These are phyloP conservation scores for Balearica regulorum DNA, from an alignment of 2,797 vertebrate species.

Conservation along the genomic window DNA sequence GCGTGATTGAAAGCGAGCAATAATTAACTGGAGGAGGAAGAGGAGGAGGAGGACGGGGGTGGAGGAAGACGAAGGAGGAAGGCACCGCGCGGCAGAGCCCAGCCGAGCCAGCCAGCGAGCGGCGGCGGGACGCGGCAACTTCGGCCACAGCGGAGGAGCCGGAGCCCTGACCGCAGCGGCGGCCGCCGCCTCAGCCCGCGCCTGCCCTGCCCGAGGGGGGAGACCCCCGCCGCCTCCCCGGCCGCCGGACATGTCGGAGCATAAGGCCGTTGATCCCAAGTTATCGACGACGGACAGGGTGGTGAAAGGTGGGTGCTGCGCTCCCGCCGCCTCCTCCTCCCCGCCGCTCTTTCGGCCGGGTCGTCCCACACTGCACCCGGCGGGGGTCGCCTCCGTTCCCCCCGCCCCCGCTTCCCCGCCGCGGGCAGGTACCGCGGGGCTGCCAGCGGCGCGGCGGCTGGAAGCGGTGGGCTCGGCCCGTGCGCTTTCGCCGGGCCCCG, in stretches of 20 bases:
- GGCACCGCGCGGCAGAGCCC: slow-evolving; percentile 5
- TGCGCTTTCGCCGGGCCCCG: background rate
- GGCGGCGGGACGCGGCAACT: slow-evolving; percentile 35
- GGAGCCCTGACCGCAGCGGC: slow-evolving; percentile 50
- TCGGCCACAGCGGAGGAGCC: slow-evolving; percentile 62
- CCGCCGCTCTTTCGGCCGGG: background rate
- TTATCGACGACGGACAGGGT: slow-evolving; percentile 96
- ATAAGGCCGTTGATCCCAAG: slow-evolving; percentile 94
- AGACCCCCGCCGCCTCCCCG: slow-evolving; percentile 62
- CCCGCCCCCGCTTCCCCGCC: background rate
- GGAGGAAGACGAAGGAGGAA: slow-evolving; percentile 41
- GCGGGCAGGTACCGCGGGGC: background rate
- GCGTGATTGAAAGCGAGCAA: slow-evolving; percentile 66
- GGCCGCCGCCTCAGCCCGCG: slow-evolving; percentile 21
- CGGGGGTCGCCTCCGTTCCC: background rate
- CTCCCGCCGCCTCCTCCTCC: background rate
- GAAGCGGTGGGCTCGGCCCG: background rate
- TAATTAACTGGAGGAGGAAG: slow-evolving; percentile 66
- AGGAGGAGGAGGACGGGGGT: background rate
- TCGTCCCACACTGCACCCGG: background rate
- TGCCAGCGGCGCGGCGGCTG: background rate
- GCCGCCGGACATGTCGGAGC: slow-evolving; percentile 96
- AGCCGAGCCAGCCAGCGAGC: background rate
- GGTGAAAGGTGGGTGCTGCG: slow-evolving; percentile 90
- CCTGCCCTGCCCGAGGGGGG: slow-evolving; percentile 20